phyloP scores from a whole-genome alignment of 1,140 invertebrate species.

The Drosophila bipectinata region DNA sequence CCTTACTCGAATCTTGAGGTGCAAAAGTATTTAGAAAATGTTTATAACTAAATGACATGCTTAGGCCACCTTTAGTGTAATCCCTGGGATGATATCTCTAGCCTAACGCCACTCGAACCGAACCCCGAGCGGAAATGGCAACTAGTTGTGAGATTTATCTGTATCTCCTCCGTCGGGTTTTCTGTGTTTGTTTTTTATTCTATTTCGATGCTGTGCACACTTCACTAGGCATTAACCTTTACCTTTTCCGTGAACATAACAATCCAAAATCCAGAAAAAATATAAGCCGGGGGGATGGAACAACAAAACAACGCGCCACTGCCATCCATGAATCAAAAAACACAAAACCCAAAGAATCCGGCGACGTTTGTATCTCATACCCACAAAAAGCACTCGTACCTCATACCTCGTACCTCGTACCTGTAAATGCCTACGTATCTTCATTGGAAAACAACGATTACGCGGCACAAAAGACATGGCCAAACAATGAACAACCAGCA shows the following conservation, averaged over 20 bases:
- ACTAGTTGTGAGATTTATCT: constrained; percentile 33
- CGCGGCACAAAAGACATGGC: constrained; percentile 77
- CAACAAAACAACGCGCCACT: constrained; percentile 40
- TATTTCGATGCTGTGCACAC: constrained; percentile 72
- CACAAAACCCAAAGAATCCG: constrained; percentile 64
- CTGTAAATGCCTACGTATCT: constrained; percentile 49
- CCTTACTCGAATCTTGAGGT: no score
- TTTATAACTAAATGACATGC: constrained; percentile 8
- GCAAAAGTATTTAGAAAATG: constrained; percentile 14
- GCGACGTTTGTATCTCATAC: constrained; percentile 71
- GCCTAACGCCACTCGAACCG: constrained; percentile 49
- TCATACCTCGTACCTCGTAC: constrained; percentile 17
- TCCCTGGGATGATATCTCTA: constrained; percentile 24
- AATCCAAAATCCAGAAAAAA: constrained; percentile 28
- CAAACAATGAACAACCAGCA: constrained; percentile 63
- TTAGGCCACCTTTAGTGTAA: constrained; percentile 4
- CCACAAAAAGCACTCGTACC: constrained; percentile 28
- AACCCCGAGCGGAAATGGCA: constrained; percentile 61
- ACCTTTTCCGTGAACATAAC: constrained; percentile 68
- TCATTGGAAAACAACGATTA: constrained; percentile 81
- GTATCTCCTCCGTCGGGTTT: constrained; percentile 15
- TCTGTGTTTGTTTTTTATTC: constrained; percentile 19
- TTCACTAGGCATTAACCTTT: constrained; percentile 80
- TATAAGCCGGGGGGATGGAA: constrained; percentile 6
- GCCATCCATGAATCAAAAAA: constrained; percentile 76